A percentile compares a stretch with the other conserved stretches of the same genome.
These are phyloP conservation scores for Eupithecia pulchellata DNA, from an alignment of 2,888 invertebrate genomes.

Conservation along the genomic window DNA sequence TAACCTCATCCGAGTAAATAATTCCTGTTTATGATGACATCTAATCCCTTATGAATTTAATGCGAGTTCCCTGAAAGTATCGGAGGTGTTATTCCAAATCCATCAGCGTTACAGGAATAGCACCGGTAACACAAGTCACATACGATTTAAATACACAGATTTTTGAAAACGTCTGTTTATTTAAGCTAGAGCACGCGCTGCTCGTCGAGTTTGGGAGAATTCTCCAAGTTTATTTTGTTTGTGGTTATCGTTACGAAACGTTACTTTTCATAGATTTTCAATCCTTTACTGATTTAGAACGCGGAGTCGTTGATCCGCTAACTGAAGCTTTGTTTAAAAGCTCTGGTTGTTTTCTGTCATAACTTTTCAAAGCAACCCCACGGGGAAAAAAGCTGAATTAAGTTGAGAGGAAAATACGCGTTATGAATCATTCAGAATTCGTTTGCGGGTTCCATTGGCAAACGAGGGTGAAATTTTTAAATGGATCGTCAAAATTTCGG, in stretches of 20 bases:
- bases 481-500: constrained; percentile 77
- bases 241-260: constrained; percentile 48
- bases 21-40: constrained; percentile 85
- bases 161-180: constrained; percentile 84
- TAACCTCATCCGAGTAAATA: constrained; percentile 84
- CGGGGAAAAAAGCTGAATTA: constrained; percentile 27
- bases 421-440: constrained; percentile 37
- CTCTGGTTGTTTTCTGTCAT: constrained; percentile 28
- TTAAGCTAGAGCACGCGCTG: constrained; percentile 77
- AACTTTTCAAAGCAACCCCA: constrained; percentile 27
- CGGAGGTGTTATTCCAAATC: constrained; percentile 79
- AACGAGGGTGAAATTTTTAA: constrained; percentile 75
- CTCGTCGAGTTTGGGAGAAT: constrained; percentile 34
- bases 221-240: constrained; percentile 44
- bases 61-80: constrained; percentile 75
- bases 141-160: constrained; percentile 84
- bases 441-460: constrained; percentile 49
- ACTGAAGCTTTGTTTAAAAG: constrained; percentile 29
- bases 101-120: constrained; percentile 80
- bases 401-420: constrained; percentile 38
- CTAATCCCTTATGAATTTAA: constrained; percentile 84
- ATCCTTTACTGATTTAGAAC: constrained; percentile 9
- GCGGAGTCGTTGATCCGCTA: constrained; percentile 15
- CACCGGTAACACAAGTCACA: constrained; percentile 81
- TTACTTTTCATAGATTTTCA: constrained; percentile 38